phyloP scores from a whole-genome alignment of 2,888 invertebrate genomes.

The Asteroscopus sphinx region DNA sequence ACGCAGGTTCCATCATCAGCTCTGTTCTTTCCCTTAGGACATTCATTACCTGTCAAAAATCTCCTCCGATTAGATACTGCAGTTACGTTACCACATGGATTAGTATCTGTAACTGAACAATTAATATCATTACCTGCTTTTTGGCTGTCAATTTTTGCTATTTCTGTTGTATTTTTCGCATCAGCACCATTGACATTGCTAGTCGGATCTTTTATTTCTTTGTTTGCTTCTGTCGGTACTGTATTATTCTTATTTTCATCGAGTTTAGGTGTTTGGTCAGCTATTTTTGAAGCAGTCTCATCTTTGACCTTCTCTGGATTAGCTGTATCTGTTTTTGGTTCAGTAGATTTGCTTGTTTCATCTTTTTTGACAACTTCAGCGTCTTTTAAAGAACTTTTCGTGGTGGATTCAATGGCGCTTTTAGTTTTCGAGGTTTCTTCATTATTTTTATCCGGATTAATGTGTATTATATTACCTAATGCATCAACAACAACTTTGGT shows the following conservation, averaged over 20 bases:
- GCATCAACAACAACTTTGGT: conserved; percentile 36
- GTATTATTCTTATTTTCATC: conserved; percentile 25
- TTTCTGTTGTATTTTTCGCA: conserved; percentile 8
- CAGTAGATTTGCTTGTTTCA: not conserved
- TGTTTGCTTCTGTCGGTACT: not conserved
- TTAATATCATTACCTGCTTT: not conserved
- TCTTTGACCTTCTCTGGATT: conserved; percentile 11
- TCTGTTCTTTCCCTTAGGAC: conserved; percentile 18
- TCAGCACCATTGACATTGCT: not conserved
- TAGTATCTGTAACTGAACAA: conserved; percentile 5
- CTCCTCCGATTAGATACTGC: not conserved
- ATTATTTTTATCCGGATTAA: conserved; percentile 11
- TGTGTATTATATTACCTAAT: conserved; percentile 27
- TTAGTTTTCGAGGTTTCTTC: not conserved
- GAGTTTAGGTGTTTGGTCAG: not conserved
- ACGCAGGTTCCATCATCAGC: conserved; percentile 41
- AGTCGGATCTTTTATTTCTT: not conserved
- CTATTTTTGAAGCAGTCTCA: not conserved
- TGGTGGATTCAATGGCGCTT: not conserved
- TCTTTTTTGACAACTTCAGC: not conserved
- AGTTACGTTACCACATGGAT: conserved; percentile 1
- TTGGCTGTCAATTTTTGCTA: not conserved
- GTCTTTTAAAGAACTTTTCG: not conserved
- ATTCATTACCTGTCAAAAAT: conserved; percentile 27
- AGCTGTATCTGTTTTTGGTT: not conserved